Evolutionary conservation across 1,140 invertebrate species (phyloP), one percentile per base, ranked within the genome.

Genomic region (Whitmania pigra): DNA sequence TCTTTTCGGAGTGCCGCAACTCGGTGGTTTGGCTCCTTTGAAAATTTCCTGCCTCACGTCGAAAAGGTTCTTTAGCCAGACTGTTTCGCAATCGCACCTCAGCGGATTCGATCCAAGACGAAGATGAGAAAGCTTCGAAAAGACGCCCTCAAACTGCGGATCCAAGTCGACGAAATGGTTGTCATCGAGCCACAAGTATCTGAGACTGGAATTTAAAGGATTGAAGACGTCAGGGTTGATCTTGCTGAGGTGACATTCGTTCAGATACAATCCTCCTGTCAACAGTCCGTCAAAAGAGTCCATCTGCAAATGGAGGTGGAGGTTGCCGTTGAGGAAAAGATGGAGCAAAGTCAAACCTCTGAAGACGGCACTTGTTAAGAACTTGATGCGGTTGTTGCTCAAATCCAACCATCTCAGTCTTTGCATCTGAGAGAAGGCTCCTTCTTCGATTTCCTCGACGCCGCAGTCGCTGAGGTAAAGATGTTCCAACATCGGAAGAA

Each of bases 261-360:
- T 77, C 60, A 82, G 77, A 73, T 80, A 80, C 49, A 82, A 74
- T 20, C 80, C 80, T 22, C 74, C 78, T 13, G 80, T 78, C 31
- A 76, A 74, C 43, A 82, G 73, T n/a, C 78, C 80, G 5, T 73
- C 74, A 70, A 82, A 81, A 15, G 80, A 78, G 29, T 77, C 76
- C 43, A 75, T 72, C 11, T 79, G 75, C 13, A 82, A 75, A 31
- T 76, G 73, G 31, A 82, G 76, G n/a, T 77, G 77, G 6, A 76
- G 75, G 74, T 82, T 82, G 60, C 79, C 79, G 75, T 80, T 80
- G 20, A 82, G 67, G 72, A 81, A 80, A 63, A 82, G 75, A 76
- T 82, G 78, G 49, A 79, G 76, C 13, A 82, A 73, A 60, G 75
- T 75, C 43, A 82, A 74, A 20, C 79, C 80, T n/a, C 78, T 75